Evolutionary conservation across 2,113 vertebrate species (phyloP).

Genomic region (Spermophilus dauricus): DNA sequence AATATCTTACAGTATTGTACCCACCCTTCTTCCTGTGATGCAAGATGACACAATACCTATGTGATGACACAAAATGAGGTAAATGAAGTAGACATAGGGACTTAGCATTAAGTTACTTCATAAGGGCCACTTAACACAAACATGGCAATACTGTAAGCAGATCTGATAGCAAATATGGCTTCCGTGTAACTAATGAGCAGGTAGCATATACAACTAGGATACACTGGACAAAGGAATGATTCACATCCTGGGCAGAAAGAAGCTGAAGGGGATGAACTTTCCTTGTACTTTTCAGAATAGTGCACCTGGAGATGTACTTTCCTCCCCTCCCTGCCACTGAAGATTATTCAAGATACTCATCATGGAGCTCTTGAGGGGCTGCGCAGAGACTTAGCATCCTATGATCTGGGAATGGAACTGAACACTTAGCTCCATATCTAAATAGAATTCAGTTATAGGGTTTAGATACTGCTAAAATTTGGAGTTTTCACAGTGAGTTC

Average conservation of each 20-base stretch:
- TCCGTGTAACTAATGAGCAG: background rate
- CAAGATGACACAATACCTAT: background rate
- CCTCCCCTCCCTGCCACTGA: background rate
- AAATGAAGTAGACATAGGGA: background rate
- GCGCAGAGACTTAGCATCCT: background rate
- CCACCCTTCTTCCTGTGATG: background rate
- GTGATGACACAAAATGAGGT: background rate
- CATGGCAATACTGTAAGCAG: no score
- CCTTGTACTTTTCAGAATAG: no score
- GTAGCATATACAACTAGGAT: background rate
- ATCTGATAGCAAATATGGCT: background rate
- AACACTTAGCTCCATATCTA: background rate
- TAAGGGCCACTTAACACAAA: background rate
- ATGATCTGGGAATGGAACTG: background rate
- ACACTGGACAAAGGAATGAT: background rate
- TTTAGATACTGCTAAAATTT: background rate
- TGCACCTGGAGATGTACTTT: background rate
- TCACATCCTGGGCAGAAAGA: background rate
- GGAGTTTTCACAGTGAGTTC: background rate
- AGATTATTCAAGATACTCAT: background rate
- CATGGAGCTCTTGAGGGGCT: background rate
- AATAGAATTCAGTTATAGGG: background rate
- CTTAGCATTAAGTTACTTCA: background rate
- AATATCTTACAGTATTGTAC: background rate
- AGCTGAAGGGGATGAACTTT: no score